Evolutionary conservation across 2,888 invertebrate genomes (phyloP).

Genomic region (Paralinhomoeus sp.): DNA sequence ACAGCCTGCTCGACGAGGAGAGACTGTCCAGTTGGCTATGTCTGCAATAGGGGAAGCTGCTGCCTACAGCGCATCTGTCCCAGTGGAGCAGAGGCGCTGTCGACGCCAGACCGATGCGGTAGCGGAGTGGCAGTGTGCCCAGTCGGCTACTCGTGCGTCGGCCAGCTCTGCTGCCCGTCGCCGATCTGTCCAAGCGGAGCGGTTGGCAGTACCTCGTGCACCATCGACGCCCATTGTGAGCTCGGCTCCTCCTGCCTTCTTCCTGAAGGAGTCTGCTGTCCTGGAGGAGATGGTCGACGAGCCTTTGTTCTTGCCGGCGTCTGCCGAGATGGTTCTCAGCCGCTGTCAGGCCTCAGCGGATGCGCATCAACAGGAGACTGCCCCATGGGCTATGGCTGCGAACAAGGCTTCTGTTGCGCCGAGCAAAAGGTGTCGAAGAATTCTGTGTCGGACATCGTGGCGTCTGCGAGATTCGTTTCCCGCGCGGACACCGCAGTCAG

Average conservation of each 20-base stretch:
- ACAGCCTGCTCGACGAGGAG: background rate
- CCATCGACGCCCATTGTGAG: no score
- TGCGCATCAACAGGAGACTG: constrained; percentile 12
- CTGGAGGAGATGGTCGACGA: no score
- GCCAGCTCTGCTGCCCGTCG: background rate
- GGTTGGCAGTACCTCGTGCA: no score
- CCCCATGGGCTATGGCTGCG: constrained; percentile 12
- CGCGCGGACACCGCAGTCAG: background rate
- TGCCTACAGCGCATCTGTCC: background rate
- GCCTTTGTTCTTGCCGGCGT: no score
- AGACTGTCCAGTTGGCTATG: constrained; percentile 1
- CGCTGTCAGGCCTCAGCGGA: constrained; percentile 9
- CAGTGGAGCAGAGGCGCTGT: background rate
- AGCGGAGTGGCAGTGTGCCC: constrained; percentile 6
- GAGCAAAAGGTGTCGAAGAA: no score
- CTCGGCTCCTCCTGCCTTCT: no score
- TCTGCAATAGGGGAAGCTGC: constrained; percentile 1
- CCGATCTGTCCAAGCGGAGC: no score
- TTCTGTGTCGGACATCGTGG: no score
- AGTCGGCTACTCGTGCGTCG: constrained; percentile 2
- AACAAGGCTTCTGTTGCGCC: constrained; percentile 14
- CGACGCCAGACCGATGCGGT: background rate
- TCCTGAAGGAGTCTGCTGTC: no score
- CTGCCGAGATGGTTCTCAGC: constrained; percentile 10
- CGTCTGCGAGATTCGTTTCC: no score